Base-by-base conservation (phyloP, 2,888 invertebrate genomes). In the Caenorhabditis sp. region DNA sequence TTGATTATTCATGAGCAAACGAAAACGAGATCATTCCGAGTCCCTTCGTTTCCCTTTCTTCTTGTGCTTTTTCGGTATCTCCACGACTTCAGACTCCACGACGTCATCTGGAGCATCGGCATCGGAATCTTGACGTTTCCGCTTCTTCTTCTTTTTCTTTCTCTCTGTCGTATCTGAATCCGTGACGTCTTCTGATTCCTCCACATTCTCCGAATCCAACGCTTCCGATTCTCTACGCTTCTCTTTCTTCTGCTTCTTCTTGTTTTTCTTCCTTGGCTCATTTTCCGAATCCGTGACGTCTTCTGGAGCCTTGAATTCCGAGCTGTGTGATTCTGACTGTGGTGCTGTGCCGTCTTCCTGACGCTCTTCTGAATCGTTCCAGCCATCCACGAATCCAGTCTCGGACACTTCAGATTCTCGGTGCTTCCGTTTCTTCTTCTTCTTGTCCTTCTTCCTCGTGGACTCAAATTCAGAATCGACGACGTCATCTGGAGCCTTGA, bases 21-120 rank as follows among this genome's bases (percentile, higher is more conserved):
- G n/a, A n/a, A n/a, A n/a, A 10, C 26, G 28, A 28, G 47, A n/a
- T 24, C 63, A n/a, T 47, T 64, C 64, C 16, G 51, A 68, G 38
- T 68, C 51, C 24, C 14, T 54, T 54, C 38, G 6, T 12, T 38
- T 61, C 24, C 41, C 26, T 31, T 49, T 35, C 38, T 41, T 69
- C 38, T 69, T 69, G 10, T 24, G 6, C 26, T 69, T 54, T 38
- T 56, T 69, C 14, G 31, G 10, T 10, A 28, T 26, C 22, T 26
- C 10, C 12, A 54, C 24, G 5, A 22, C 56, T 14, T 56, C 56
- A 7, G 56, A 56, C 14, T 56, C 47, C 47, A 47, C 19, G 47
- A 44, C 44, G 63, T 41, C 68, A 16, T 69, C 68, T 54, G 35
- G 1, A 68, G 51, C 56, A 24, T 72, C 59, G 8, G 49, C 56